Evolutionary conservation across 2,113 vertebrate genomes (phyloP).

Genomic region (Syngnathus floridae): DNA sequence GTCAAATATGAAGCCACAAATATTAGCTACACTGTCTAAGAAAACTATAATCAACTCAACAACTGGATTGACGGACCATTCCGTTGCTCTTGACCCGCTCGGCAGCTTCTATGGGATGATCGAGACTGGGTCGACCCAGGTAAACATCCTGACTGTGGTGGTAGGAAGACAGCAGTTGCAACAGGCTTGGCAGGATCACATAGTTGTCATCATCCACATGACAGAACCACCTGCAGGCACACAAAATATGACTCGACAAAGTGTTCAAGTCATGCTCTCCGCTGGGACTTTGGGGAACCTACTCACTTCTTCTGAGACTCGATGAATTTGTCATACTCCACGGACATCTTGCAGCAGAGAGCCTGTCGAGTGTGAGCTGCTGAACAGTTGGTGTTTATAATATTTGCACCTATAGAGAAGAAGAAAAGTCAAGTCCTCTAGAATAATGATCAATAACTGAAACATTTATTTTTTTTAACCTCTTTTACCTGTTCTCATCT

Average conservation of each 20-base stretch:
- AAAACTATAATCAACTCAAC: background rate
- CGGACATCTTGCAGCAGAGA: conserved; percentile 98
- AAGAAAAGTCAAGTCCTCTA: background rate
- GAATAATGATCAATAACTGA: background rate
- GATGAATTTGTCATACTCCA: conserved; percentile 97
- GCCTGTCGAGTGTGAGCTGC: conserved; percentile 91
- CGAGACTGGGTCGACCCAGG: conserved; percentile 88
- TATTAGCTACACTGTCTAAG: background rate
- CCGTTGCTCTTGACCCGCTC: conserved; percentile 85
- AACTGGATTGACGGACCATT: conserved; percentile 69
- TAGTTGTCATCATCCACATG: conserved; percentile 98
- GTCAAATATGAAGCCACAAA: background rate
- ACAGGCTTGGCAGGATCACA: conserved; percentile 77
- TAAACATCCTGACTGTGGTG: conserved; percentile 91
- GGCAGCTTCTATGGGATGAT: conserved; percentile 91
- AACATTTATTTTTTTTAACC: background rate
- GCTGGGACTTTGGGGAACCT: background rate
- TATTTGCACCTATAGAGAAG: conserved; percentile 68
- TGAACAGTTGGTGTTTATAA: conserved; percentile 97
- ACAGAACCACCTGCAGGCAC: conserved; percentile 86
- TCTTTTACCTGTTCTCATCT: conserved; percentile 70
- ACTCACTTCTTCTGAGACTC: conserved; percentile 92
- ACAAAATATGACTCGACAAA: background rate
- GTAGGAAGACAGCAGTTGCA: conserved; percentile 80
- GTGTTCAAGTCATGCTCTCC: background rate